phyloP scores from a whole-genome alignment of 2,113 vertebrate genomes.

The Pelodiscus sinensis region DNA sequence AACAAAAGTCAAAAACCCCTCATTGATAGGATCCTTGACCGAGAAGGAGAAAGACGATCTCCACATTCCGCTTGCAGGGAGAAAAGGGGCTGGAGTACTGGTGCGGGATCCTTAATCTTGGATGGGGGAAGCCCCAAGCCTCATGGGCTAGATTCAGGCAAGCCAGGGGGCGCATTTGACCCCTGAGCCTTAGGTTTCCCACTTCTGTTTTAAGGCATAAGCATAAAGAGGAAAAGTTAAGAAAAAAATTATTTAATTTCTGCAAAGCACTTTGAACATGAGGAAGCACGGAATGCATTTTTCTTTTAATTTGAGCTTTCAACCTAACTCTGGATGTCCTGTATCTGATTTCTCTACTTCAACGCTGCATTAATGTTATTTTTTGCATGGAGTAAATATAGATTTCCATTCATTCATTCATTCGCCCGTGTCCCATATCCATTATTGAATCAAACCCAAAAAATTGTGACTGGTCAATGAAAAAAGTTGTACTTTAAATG shows the following conservation, averaged over 20 bases:
- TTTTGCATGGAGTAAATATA: background rate
- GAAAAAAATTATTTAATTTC: background rate
- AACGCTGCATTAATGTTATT: background rate
- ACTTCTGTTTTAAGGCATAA: background rate
- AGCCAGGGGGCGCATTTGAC: too few species aligned
- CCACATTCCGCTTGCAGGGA: too few species aligned
- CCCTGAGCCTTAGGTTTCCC: too few species aligned
- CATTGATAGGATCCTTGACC: too few species aligned
- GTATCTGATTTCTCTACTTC: background rate
- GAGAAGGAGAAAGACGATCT: too few species aligned
- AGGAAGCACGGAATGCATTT: background rate
- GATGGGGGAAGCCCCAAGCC: too few species aligned
- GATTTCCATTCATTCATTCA: background rate
- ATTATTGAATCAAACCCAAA: background rate
- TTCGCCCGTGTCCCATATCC: background rate
- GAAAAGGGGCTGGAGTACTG: too few species aligned
- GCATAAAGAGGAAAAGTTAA: background rate
- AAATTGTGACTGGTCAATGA: background rate
- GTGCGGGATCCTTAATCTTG: too few species aligned
- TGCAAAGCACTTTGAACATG: background rate
- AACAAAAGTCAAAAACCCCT: too few species aligned
- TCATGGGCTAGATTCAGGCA: too few species aligned
- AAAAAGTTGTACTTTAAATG: background rate
- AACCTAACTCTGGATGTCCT: background rate
- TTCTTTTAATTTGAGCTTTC: background rate